Conservation (phyloP, 2,113 vertebrate genomes). For the Phrynosoma blainvillii region DNA sequence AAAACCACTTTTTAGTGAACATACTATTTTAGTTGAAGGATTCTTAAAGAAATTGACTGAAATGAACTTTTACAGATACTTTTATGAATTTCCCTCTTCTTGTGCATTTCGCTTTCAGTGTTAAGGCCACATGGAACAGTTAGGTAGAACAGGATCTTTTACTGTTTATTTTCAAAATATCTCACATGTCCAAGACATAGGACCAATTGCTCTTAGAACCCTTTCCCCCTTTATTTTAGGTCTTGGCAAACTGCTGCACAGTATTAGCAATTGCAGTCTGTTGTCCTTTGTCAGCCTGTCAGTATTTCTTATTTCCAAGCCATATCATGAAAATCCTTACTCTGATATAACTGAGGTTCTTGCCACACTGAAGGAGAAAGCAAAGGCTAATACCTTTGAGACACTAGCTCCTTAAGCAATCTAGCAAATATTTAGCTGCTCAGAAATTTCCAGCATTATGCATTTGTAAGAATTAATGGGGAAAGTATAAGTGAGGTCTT, state of each 20-base stretch:
- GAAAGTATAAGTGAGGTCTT: accelerated
- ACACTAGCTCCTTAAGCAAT: slow-evolving; percentile 39
- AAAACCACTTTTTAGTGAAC: slow-evolving; percentile 3
- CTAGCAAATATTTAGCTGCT: background rate
- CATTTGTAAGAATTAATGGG: slow-evolving; percentile 4
- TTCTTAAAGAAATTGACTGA: background rate
- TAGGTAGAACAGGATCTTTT: background rate
- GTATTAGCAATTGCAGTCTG: background rate
- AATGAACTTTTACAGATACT: background rate
- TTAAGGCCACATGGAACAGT: slow-evolving; percentile 33
- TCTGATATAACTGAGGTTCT: slow-evolving; percentile 31
- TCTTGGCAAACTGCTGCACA: background rate
- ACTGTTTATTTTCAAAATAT: slow-evolving; percentile 30
- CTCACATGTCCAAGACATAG: background rate
- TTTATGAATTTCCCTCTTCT: background rate
- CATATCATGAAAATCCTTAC: background rate
- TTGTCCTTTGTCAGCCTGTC: background rate
- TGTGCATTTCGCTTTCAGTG: background rate
- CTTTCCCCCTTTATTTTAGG: slow-evolving; percentile 1
- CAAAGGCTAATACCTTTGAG: background rate
- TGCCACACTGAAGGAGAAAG: background rate
- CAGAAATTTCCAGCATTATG: slow-evolving; percentile 34
- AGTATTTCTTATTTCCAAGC: slow-evolving; percentile 24
- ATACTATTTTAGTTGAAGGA: slow-evolving; percentile 4
- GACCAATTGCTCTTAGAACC: background rate